Evolutionary conservation across 2,888 invertebrate species (phyloP), one percentile per base, ranked within the genome.

Genomic region (Mesochorus sp.): DNA sequence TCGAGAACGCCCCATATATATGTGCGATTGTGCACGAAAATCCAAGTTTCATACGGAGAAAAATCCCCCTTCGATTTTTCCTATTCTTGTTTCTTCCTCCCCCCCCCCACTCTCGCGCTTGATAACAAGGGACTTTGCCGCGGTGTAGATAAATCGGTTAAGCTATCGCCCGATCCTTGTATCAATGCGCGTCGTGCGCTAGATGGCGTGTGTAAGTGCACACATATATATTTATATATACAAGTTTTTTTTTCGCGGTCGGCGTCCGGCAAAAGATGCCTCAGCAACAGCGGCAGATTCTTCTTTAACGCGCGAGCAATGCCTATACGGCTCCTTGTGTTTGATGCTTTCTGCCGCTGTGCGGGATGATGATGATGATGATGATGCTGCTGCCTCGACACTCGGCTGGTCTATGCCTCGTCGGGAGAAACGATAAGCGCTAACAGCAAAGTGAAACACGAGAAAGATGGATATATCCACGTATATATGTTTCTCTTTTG

Each of bases 391-490:
- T 26, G 55, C 14, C 75, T 64, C 28, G 47, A 28, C 39, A 53
- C 70, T 57, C 55, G 10, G 49, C 37, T 21, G 49, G 24, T 34
- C 47, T 47, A 49, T 42, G 17, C n/a, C 28, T 39, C 57, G 42
- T 51, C n/a, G n/a, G 17, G 37, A 44, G 57, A 39, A 31, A 72
- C 72, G 76, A 77, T 77, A 77, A 72, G 76, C 76, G 76, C 67
- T 67, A 77, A 77, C 76, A 77, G 76, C 76, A 77, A 67, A 61
- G 76, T 67, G 71, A 77, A 77, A 77, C 67, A 49, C 66, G 61
- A 71, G 59, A 71, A 17, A 61, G n/a, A n/a, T n/a, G n/a, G n/a
- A n/a, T n/a, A n/a, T n/a, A n/a, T n/a, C n/a, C n/a, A n/a, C n/a
- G n/a, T n/a, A n/a, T n/a, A n/a, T n/a, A n/a, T n/a, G n/a, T n/a